Base-by-base conservation (phyloP, 2,113 vertebrate genomes). In the Chionomys nivalis region DNA sequence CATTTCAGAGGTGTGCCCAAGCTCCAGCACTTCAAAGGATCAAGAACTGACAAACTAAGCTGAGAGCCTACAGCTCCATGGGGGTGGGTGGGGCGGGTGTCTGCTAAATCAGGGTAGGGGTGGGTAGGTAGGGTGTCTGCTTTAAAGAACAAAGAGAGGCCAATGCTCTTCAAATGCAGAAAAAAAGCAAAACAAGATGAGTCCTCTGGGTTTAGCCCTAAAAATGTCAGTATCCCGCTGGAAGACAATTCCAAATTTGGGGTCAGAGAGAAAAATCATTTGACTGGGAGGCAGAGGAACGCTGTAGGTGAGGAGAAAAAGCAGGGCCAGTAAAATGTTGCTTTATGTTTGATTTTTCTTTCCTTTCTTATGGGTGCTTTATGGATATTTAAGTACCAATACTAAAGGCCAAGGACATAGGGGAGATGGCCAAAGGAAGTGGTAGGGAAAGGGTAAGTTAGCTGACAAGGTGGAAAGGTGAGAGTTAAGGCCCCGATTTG, bases 11-110 rank as follows among this genome's bases (percentile, higher is more conserved):
- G 49, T 23, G 5, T 17, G 26, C 42, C 86, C 58, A 89, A 55
- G 28, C 82, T 81, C 11, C 33, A 76, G 93, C 70, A 90, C 63
- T 70, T 94, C 78, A 91, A 65, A 91, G 89, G 42, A 65, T 49
- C 44, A 79, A 55, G 63, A 90, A 94, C 19, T 58, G n/a, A 83
- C 5, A 91, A 49, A 61, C 23, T 9, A 89, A 65, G 49, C 58
- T 65, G 78, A 49, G 7, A 49, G 4, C 26, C 14, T 83, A 68
- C 21, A 23, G 16, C 24, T 21, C 17, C n/a, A 0, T 7, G 17
- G 58, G 24, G 33, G 77, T 52, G 33, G 39, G 55, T n/a, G 1
- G 55, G 79, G n/a, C 28, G 36, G 55, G n/a, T 63, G 58, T 26
- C 81, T 42, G 55, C 81, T 83, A 83, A 63, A 63, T 83, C n/a